Evolutionary conservation across 2,113 vertebrate genomes (phyloP).

Genomic region (Eurystomus gularis): DNA sequence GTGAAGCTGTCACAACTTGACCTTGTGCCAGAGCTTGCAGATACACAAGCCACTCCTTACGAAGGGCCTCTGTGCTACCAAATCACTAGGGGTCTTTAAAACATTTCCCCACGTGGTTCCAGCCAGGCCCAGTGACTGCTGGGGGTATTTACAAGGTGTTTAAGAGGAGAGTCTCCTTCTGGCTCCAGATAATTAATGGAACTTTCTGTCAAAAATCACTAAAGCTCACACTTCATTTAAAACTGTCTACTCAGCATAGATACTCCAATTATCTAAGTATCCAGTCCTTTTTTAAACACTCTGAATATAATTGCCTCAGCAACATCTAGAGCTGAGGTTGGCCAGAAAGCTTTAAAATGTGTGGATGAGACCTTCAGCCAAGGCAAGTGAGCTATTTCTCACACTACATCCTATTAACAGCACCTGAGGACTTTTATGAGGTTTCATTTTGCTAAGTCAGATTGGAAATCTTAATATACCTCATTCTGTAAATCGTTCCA

Average conservation of each 20-base stretch:
- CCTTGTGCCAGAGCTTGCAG: background rate
- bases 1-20: background rate
- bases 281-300: background rate
- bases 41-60: background rate
- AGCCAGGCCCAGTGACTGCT: background rate
- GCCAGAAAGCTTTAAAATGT: background rate
- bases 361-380: background rate
- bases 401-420: background rate
- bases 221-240: background rate
- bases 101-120: background rate
- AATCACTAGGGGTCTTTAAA: background rate
- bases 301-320: background rate
- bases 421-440: background rate
- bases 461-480: background rate
- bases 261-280: conserved; percentile 9
- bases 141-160: background rate
- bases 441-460: background rate
- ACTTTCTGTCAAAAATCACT: background rate
- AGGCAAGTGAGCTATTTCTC: background rate
- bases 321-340: background rate
- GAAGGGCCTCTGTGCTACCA: background rate
- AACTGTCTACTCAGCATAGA: background rate
- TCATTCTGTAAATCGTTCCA: background rate
- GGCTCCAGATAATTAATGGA: background rate
- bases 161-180: background rate